Conservation (phyloP, 35 echinoderm and acorn worm genomes). For the Apostichopus californicus region DNA sequence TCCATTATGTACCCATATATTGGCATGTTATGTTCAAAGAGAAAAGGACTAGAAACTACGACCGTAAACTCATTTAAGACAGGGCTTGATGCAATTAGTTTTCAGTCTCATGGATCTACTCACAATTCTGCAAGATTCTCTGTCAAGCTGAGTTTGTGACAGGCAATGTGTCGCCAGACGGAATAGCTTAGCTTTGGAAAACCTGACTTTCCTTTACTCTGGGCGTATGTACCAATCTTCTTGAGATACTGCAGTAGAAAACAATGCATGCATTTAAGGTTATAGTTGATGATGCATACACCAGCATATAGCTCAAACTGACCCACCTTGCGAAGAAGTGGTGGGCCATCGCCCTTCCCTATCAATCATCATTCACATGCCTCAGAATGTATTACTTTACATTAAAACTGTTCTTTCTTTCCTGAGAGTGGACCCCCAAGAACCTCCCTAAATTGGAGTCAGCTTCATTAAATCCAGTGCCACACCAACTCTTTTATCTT, state of each 20-base stretch:
- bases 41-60: too few species aligned
- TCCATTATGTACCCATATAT: too few species aligned
- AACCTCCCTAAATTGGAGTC: too few species aligned
- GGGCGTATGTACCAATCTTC: slow-evolving; percentile 90
- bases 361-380: too few species aligned
- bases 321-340: not conserved
- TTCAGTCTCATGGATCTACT: not conserved
- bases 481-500: too few species aligned
- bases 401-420: too few species aligned
- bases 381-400: too few species aligned
- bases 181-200: slow-evolving; percentile 82
- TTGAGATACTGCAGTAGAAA: slow-evolving; percentile 80
- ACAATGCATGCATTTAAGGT: not conserved
- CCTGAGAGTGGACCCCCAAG: too few species aligned
- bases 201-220: slow-evolving; percentile 87
- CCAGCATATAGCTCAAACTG: not conserved
- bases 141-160: slow-evolving; percentile 84
- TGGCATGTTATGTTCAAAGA: too few species aligned
- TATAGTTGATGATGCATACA: not conserved
- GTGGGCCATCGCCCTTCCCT: not conserved
- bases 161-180: slow-evolving; percentile 95
- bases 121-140: slow-evolving; percentile 96
- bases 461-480: too few species aligned
- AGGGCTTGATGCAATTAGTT: too few species aligned
- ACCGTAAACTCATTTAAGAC: too few species aligned